Evolutionary conservation across 2,888 invertebrate genomes (phyloP).

Genomic region (Parapristionchus giblindavisi): DNA sequence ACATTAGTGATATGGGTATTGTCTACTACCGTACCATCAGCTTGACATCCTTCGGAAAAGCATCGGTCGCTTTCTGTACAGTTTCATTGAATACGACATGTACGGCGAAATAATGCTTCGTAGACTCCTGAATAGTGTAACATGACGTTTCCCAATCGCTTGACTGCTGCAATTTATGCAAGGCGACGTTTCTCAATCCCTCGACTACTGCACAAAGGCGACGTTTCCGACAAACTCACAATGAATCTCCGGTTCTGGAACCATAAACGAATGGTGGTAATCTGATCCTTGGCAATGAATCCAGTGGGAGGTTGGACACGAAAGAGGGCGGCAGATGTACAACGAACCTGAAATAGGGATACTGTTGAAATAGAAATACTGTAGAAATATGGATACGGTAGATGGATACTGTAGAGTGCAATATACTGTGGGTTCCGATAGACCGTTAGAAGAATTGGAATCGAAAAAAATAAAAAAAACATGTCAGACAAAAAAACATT

Average conservation of each 20-base stretch:
- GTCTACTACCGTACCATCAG: constrained; percentile 23
- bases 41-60: constrained; percentile 9
- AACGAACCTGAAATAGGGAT: constrained; percentile 23
- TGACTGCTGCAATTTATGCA: no score
- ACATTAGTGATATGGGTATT: not conserved
- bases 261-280: constrained; percentile 11
- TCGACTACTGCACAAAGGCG: no score
- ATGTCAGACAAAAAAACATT: no score
- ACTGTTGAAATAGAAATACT: no score
- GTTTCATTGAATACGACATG: constrained; percentile 16
- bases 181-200: no score
- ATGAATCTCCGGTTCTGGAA: constrained; percentile 31
- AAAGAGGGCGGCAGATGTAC: constrained; percentile 14
- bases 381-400: no score
- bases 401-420: not conserved
- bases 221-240: not conserved
- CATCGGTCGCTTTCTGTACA: not conserved
- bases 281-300: not conserved
- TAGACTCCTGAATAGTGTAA: constrained; percentile 30
- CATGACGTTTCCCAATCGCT: no score
- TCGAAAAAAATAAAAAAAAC: no score
- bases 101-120: constrained; percentile 24
- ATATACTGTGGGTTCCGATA: constrained; percentile 8
- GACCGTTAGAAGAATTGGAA: no score
- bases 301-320: constrained; percentile 23